Conservation (phyloP, 2,888 invertebrate species). For the Drosophila recens region DNA sequence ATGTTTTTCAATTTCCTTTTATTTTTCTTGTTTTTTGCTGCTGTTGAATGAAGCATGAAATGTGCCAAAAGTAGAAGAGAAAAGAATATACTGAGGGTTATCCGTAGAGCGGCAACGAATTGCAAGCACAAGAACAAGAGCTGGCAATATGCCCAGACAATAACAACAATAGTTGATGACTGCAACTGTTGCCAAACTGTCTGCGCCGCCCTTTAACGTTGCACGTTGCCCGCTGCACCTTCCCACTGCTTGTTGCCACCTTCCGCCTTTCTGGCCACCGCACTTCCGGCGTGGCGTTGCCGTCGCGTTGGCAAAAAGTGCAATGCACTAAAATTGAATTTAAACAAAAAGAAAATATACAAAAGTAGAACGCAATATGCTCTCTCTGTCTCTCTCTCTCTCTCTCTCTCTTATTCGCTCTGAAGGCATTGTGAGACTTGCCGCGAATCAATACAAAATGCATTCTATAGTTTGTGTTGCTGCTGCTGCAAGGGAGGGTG, state of each 20-base stretch:
- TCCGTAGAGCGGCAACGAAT: slow-evolving; percentile 40
- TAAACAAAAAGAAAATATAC: slow-evolving; percentile 67
- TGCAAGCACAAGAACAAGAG: slow-evolving; percentile 40
- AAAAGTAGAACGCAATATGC: slow-evolving; percentile 59
- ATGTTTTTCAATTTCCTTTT: background rate
- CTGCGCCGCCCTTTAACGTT: slow-evolving; percentile 40
- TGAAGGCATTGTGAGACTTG: slow-evolving; percentile 20
- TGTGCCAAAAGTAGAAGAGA: slow-evolving; percentile 38
- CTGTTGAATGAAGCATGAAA: slow-evolving; percentile 62
- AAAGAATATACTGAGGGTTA: slow-evolving; percentile 12
- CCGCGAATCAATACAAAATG: slow-evolving; percentile 62
- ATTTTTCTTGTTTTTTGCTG: background rate
- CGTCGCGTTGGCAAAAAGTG: slow-evolving; percentile 68
- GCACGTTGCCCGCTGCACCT: slow-evolving; percentile 25
- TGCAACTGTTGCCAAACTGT: slow-evolving; percentile 51
- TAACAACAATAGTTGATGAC: slow-evolving; percentile 34
- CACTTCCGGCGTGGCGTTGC: slow-evolving; percentile 68
- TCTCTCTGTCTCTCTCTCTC: background rate
- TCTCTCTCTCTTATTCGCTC: slow-evolving; percentile 15
- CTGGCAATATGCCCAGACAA: slow-evolving; percentile 63
- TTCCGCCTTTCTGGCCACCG: slow-evolving; percentile 28
- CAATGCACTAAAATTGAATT: slow-evolving; percentile 80
- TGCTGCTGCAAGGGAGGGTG: slow-evolving; percentile 41
- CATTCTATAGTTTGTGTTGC: slow-evolving; percentile 23
- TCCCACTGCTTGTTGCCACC: slow-evolving; percentile 14